Base-by-base conservation (phyloP, 1,140 invertebrate genomes). In the Leptopilina clavipes region DNA sequence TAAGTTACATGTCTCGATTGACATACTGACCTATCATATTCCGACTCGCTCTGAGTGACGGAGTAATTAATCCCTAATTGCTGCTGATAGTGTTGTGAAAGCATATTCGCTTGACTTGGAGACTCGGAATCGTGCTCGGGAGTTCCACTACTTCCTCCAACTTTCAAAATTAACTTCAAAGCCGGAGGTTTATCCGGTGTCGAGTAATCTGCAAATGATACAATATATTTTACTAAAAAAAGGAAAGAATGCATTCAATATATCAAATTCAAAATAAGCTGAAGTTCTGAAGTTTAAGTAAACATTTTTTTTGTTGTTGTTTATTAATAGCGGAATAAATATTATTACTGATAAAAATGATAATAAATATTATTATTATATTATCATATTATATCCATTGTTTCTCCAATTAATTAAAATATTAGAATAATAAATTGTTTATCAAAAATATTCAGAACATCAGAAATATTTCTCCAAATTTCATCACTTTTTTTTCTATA, bases 161-260 rank as follows among this genome's bases (percentile, higher is more conserved):
- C 95, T 89, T 96, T 97, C 19, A 97, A 86, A 70, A 97, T 96
- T 40, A 97, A 87, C 85, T 96, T 96, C 25, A 96, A 83, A 45
- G 92, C 92, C 44, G 92, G 91, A 37, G 93, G 93, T 77, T 93
- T 91, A 17, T 92, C 89, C 86, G 91, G 89, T 75, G 89, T 90
- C 74, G 88, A 88, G 78, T 89, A 91, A 72, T 89, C 89, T 86
- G 77, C 75, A 56, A 48, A 78, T 76, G 37, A 85, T 40, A 81
- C 12, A 79, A 75, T 37, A 75, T 52, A 56, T n/a, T 17, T 76
- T 74, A 74, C 12, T 11, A 44, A 44, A 12, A 44, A 48, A 48
- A 48, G 12, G 12, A 5, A 11, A 48, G n/a, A 48, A 48, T 12
- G n/a, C 45, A 48, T 48, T 10, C 3, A 43, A 71, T 31, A 9